A percentile compares a stretch with the other conserved stretches of the same genome.
Evolutionary conservation across 1,140 invertebrate species (phyloP).

Genomic region (Cyrtorhinus lividipennis): DNA sequence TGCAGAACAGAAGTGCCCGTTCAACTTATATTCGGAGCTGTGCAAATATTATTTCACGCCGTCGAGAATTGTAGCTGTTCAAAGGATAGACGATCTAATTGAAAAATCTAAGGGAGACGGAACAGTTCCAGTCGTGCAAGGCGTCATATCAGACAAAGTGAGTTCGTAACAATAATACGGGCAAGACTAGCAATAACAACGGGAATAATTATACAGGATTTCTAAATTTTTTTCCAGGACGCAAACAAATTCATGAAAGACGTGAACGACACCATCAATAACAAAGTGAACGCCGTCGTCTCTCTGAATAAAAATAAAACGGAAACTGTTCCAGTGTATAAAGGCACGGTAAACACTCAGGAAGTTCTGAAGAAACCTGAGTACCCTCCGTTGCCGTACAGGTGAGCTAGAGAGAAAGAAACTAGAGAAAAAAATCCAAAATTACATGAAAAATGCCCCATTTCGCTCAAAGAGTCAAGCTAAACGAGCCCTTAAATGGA

Average conservation of each 20-base stretch:
- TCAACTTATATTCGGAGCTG: background rate
- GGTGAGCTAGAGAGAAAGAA: too few relatives aligned
- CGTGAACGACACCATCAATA: background rate
- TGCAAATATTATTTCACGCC: conserved; percentile 5
- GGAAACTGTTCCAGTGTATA: background rate
- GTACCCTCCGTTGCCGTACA: background rate
- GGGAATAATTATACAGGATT: too few relatives aligned
- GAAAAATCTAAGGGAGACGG: background rate
- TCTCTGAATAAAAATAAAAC: background rate
- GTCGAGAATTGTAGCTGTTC: background rate
- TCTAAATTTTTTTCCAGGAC: too few relatives aligned
- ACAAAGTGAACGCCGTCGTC: background rate
- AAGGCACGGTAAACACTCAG: background rate
- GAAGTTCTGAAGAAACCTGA: background rate
- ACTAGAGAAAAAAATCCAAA: too few relatives aligned
- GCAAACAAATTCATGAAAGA: background rate
- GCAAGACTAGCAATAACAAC: too few relatives aligned
- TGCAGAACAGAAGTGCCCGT: background rate
- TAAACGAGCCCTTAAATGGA: too few relatives aligned
- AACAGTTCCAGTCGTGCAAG: background rate
- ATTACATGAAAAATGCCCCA: too few relatives aligned
- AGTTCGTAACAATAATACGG: background rate
- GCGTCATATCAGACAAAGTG: background rate
- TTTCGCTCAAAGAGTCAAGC: too few relatives aligned
- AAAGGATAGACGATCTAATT: background rate